phyloP scores from a whole-genome alignment of 2,888 invertebrate species.

The Esperia sulphurella region DNA sequence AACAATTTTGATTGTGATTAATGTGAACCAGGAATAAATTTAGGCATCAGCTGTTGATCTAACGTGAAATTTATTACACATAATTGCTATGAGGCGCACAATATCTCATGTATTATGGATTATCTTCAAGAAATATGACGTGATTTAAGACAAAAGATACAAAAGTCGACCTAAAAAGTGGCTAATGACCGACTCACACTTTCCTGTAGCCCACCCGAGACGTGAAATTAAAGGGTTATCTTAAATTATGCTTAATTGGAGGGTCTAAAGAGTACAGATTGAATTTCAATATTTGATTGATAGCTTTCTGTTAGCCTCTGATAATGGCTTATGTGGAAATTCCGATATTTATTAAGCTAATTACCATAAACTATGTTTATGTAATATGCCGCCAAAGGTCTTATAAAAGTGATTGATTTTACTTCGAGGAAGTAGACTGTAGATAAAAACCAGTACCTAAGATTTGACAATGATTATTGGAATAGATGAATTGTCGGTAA shows the following conservation, averaged over 20 bases:
- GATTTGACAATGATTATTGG: too few relatives aligned
- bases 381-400: not conserved
- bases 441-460: not conserved
- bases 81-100: conserved; percentile 67
- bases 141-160: conserved; percentile 67
- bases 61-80: conserved; percentile 71
- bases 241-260: conserved; percentile 76
- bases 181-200: conserved; percentile 71
- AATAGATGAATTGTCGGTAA: too few relatives aligned
- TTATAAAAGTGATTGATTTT: conserved; percentile 5
- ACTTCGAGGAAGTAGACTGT: not conserved
- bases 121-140: conserved; percentile 59
- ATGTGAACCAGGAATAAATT: conserved; percentile 21
- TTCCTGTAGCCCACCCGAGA: conserved; percentile 69
- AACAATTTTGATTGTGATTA: conserved; percentile 3
- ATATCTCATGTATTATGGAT: conserved; percentile 74
- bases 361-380: conserved; percentile 32
- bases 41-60: conserved; percentile 63
- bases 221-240: conserved; percentile 74
- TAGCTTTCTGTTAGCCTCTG: conserved; percentile 48
- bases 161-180: conserved; percentile 54
- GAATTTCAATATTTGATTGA: conserved; percentile 73
- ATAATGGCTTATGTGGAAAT: conserved; percentile 45
- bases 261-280: conserved; percentile 69
- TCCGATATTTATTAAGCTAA: conserved; percentile 42